Base-by-base conservation (phyloP, 2,888 invertebrate species). In the Diadegma fenestrale region DNA sequence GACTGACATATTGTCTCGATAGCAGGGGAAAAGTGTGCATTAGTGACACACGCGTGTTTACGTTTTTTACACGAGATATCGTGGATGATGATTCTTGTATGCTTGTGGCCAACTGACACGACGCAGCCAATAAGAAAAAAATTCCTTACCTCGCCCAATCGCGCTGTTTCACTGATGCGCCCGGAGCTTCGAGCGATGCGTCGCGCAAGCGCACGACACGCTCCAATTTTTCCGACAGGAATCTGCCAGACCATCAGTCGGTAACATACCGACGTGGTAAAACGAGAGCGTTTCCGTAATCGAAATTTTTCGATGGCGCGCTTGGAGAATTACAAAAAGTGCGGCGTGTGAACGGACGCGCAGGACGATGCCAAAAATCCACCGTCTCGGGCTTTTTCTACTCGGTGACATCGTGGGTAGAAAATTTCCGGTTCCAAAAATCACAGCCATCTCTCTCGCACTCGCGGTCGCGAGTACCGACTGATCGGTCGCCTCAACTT, bases 41-140 rank as follows among this genome's bases (percentile, higher is more conserved):
- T 58, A 26, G 14, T 58, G 58, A 58, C 58, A 58, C 58, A 58
- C 58, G 58, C 58, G 58, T 58, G 58, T 58, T 58, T 58, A 58
- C 58, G 58, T 58, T 58, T 58, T 58, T 58, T 58, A 14, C 1
- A 58, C 26, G 58, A 12, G 14, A 58, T 26, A 14, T 26, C 26
- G 58, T 14, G n/a, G n/a, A n/a, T n/a, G 10, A 58, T 26, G 2
- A 58, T 26, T 58, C 58, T 14, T 58, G 26, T n/a, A n/a, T 26
- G 26, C 14, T 58, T 26, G 58, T 26, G 58, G 58, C 8, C 3
- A 54, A 54, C 22, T 10, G 4, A 4, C 14, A 58, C 12, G 26
- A 58, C 58, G 26, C 14, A 58, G 14, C 58, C 58, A 58, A 58
- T 58, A 14, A 26, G 58, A 58, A 26, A 58, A 54, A 26, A 26